These are phyloP conservation scores for Microtus ochrogaster DNA, from an alignment of 2,113 vertebrate species.

Conservation along the genomic window DNA sequence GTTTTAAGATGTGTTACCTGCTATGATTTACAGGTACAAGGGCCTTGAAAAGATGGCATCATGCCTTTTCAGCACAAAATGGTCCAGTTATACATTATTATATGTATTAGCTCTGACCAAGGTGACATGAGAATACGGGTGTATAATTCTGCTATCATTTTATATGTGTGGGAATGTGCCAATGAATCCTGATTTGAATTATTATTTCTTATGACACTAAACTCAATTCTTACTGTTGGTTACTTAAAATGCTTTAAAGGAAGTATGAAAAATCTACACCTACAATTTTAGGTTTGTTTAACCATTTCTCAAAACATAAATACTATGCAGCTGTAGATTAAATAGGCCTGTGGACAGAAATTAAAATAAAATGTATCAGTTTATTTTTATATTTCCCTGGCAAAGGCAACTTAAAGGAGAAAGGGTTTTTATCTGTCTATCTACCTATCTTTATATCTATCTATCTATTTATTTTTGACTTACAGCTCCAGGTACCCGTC, in stretches of 20 bases:
- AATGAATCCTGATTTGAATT: conserved; percentile 66
- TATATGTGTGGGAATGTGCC: conserved; percentile 60
- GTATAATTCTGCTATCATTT: conserved; percentile 79
- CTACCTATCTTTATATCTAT: too few relatives aligned
- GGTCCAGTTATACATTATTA: conserved; percentile 84
- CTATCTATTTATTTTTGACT: background rate
- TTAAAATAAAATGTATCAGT: conserved; percentile 45
- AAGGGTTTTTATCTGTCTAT: background rate
- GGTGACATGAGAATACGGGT: conserved; percentile 72
- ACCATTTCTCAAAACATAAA: conserved; percentile 17
- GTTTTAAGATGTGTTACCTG: conserved; percentile 88
- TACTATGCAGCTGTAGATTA: background rate
- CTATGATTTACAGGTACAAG: conserved; percentile 88
- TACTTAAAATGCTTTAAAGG: conserved; percentile 69
- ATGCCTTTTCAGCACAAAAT: conserved; percentile 84
- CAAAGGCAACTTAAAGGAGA: background rate
- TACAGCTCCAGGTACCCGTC: background rate
- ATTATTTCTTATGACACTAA: conserved; percentile 59
- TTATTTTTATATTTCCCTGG: background rate
- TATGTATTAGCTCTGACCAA: conserved; percentile 85
- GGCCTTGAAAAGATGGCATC: conserved; percentile 85
- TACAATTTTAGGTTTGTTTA: conserved; percentile 64
- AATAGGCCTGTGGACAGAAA: conserved; percentile 37
- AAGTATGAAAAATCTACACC: conserved; percentile 52
- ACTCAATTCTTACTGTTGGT: conserved; percentile 42